Evolutionary conservation across 37 sponge, comb jelly and placozoan species (phyloP), one percentile per base, ranked within the genome.

Genomic region (Mnemiopsis leidyi): DNA sequence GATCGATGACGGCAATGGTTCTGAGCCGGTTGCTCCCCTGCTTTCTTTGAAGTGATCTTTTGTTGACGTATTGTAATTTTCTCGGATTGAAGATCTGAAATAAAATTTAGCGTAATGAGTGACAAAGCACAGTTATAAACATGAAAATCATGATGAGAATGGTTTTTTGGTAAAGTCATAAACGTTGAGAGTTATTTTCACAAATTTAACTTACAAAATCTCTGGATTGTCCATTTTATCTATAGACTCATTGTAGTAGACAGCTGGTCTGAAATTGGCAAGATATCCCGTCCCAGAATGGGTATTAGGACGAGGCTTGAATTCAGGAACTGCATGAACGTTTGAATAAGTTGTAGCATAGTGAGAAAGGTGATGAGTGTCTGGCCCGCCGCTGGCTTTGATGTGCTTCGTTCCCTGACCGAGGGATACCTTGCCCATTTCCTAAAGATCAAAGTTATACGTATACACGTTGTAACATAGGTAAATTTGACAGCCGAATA

Each of bases 261-360:
- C 88, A 18, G 95, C 92, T 21, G 99, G 97, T 31, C 97, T 76
- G 82, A 96, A 97, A 93, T 98, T 98, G 26, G 97, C 85, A 28
- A 48, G 92, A 92, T 97, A 98, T 0, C 99, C 99, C 21, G 99
- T 97, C 34, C 96, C 95, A 24, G 77, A 94, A 92, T 94, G 94
- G 36, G 92, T 85, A 5, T 69, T 69, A 23, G 92, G 85, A 5
- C 94, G 69, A 24, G 95, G 93, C 18, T 21, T 38, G 26, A 92
- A 93, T 0, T 69, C 94, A 33, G 68, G 36, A 21, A 92, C 32
- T 20, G 95, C 93, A 92, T 97, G 93, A 39, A 35, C 35, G 2
- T 68, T 94, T 23, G 98, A 96, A 92, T 98, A 97, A 0, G 95
- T 95, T 79, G 97, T 97, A 0, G 96, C 95, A 71, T 98, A 98